These are phyloP conservation scores for rat (Rattus norvegicus) DNA, from an alignment of 2,113 vertebrate genomes.

Conservation along the genomic window DNA sequence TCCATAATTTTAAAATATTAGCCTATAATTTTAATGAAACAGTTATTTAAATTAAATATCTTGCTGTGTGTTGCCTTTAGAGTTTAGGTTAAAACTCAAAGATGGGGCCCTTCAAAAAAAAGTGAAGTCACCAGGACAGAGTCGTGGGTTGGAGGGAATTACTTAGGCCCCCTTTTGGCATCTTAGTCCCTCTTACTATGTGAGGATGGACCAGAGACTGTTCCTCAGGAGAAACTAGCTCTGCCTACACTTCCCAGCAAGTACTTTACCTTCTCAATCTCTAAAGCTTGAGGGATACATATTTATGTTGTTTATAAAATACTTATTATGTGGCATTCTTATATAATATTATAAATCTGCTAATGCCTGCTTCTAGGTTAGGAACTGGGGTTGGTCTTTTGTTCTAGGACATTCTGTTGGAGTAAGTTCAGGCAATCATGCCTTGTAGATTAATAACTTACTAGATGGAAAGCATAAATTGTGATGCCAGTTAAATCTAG, in stretches of 20 bases:
- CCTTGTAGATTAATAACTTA: not conserved
- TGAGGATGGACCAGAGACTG: not conserved
- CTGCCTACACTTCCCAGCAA: not conserved
- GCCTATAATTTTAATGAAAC: not conserved
- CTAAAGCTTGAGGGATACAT: not conserved
- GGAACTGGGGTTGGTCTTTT: not conserved
- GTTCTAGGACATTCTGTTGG: slow-evolving; percentile 36
- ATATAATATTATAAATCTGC: not conserved
- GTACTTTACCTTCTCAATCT: not conserved
- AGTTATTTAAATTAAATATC: slow-evolving; percentile 43
- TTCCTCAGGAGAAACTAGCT: not conserved
- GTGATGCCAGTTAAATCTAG: not conserved
- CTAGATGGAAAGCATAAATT: slow-evolving; percentile 8
- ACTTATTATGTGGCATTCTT: not conserved
- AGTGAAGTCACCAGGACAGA: not conserved
- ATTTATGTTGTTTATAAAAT: slow-evolving; percentile 2
- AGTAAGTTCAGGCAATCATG: not conserved
- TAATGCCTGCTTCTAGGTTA: not conserved
- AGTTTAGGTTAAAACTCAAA: not conserved
- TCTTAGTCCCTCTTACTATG: not conserved
- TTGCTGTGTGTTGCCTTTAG: not conserved
- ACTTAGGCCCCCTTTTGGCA: not conserved
- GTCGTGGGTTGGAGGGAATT: not conserved
- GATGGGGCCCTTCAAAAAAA: not conserved
- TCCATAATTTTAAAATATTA: slow-evolving; percentile 21